Evolutionary conservation across 2,888 invertebrate species (phyloP).

Genomic region (Galerucella pusilla): DNA sequence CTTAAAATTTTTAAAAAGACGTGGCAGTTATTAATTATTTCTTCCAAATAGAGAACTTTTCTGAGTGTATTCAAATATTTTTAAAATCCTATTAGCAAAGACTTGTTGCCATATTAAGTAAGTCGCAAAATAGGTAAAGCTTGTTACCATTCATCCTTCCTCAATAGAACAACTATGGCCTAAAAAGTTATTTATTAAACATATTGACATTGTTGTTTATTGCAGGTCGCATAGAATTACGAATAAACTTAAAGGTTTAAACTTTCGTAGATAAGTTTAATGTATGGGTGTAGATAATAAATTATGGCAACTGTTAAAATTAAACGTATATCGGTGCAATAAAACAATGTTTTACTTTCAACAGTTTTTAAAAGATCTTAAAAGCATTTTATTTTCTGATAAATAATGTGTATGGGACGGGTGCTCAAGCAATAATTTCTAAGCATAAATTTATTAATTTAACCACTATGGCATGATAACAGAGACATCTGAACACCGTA

Average conservation of each 20-base stretch:
- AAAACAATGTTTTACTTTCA: conserved; percentile 21
- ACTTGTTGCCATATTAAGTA: conserved; percentile 12
- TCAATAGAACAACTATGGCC: conserved; percentile 22
- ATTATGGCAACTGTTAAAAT: conserved; percentile 47
- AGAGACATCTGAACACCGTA: no score
- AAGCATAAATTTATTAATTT: no score
- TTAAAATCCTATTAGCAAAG: conserved; percentile 14
- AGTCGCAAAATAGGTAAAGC: conserved; percentile 21
- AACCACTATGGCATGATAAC: no score
- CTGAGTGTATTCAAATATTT: conserved; percentile 3
- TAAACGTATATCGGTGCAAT: conserved; percentile 36
- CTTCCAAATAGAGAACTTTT: not conserved
- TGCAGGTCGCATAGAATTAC: conserved; percentile 33
- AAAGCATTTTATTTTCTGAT: not conserved
- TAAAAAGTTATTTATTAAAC: conserved; percentile 32
- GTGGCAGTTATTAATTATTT: not conserved
- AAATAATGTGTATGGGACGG: no score
- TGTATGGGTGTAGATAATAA: conserved; percentile 45
- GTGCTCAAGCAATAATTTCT: no score
- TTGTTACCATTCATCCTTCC: conserved; percentile 27
- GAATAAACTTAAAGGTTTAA: conserved; percentile 42
- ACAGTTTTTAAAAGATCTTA: not conserved
- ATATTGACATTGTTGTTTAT: conserved; percentile 32
- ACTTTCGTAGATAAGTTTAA: conserved; percentile 39
- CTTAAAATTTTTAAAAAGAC: not conserved